These are phyloP conservation scores for Aptenodytes patagonicus DNA, from an alignment of 2,113 vertebrate genomes.

Conservation along the genomic window DNA sequence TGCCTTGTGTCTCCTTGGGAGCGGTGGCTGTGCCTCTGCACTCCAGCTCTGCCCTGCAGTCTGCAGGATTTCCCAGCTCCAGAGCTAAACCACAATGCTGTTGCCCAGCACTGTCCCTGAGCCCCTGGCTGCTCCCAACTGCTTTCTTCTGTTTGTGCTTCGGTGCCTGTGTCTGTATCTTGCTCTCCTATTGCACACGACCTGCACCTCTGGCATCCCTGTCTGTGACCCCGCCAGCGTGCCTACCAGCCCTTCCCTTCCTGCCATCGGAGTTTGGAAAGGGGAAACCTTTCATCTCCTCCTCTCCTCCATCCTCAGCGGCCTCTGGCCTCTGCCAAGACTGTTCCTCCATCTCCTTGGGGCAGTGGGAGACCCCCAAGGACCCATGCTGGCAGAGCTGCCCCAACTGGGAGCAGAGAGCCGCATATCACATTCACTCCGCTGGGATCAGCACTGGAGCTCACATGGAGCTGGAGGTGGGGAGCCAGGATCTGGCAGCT, in stretches of 20 bases:
- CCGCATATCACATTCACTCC: not conserved
- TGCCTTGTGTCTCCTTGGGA: not conserved
- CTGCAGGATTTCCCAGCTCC: not conserved
- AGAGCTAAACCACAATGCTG: not conserved
- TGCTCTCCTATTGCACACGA: not conserved
- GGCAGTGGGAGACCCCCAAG: not conserved
- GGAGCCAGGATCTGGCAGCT: not conserved
- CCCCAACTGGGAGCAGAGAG: not conserved
- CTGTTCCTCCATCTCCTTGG: not conserved
- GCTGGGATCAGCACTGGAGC: not conserved
- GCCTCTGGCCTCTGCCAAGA: not conserved
- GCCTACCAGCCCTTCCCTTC: not conserved
- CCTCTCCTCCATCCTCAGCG: not conserved
- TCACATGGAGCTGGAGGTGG: not conserved
- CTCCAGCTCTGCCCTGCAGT: not conserved
- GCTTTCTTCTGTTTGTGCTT: not conserved
- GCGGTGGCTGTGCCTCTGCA: not conserved
- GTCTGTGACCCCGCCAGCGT: not conserved
- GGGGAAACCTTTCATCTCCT: not conserved
- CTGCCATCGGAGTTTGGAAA: not conserved
- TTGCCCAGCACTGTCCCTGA: not conserved
- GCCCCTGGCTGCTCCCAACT: not conserved
- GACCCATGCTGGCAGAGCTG: not conserved
- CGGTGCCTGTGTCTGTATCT: not conserved
- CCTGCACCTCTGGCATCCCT: not conserved